phyloP scores from a whole-genome alignment of 2,113 vertebrate genomes.

The Lucifuga dentata region DNA sequence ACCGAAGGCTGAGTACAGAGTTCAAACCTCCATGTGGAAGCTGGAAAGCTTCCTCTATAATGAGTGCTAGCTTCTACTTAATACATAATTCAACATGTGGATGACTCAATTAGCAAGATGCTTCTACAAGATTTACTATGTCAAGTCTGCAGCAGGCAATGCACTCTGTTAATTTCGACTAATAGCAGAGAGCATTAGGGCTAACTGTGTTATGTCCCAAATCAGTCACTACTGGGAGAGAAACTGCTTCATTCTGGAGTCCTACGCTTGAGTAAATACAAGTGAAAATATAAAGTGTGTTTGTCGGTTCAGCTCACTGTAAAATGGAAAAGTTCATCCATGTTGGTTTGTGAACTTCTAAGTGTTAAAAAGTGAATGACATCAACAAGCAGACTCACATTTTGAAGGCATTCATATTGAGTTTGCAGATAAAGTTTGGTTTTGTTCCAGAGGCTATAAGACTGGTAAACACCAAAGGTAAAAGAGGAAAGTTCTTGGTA shows the following conservation, averaged over 20 bases:
- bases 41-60: constrained; percentile 49
- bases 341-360: too few relatives aligned
- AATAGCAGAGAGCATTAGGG: constrained; percentile 21
- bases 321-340: too few relatives aligned
- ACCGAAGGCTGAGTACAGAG: constrained; percentile 39
- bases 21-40: constrained; percentile 36
- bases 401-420: background rate
- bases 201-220: constrained; percentile 5
- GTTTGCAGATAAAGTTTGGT: too few relatives aligned
- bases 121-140: constrained; percentile 61
- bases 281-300: background rate
- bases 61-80: constrained; percentile 61
- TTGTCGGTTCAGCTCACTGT: background rate
- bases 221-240: constrained; percentile 5
- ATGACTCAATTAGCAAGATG: constrained; percentile 74
- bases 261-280: constrained; percentile 14
- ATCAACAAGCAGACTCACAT: background rate
- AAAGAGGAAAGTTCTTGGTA: too few relatives aligned
- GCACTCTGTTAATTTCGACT: constrained; percentile 28
- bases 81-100: constrained; percentile 77
- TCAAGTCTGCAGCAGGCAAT: constrained; percentile 15
- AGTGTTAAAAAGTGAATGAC: background rate
- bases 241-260: background rate
- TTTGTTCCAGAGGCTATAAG: too few relatives aligned
- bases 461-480: too few relatives aligned